These are phyloP conservation scores for Margaritifera margaritifera DNA, from an alignment of 2,888 invertebrate genomes.

Conservation along the genomic window DNA sequence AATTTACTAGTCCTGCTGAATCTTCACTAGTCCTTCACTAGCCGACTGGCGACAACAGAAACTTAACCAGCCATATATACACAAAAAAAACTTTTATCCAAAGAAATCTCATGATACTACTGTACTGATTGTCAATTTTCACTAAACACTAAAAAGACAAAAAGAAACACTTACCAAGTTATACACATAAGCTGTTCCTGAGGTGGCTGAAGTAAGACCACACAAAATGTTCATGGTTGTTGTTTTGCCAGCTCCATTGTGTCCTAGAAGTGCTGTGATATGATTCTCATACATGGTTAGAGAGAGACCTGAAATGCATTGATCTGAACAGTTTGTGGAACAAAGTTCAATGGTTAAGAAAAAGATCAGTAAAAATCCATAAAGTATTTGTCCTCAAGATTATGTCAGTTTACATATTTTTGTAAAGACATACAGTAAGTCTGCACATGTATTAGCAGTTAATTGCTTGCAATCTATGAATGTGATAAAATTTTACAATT, in stretches of 20 bases:
- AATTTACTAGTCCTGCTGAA: too few species aligned
- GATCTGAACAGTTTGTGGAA: neutral
- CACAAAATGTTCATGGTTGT: slow-evolving; percentile 89
- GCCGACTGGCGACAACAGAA: too few species aligned
- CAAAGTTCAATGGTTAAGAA: neutral
- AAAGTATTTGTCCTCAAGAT: neutral
- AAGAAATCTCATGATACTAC: too few species aligned
- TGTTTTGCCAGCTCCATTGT: slow-evolving; percentile 91
- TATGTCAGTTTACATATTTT: neutral
- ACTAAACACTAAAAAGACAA: neutral
- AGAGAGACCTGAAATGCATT: slow-evolving; percentile 77
- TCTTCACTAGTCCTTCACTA: too few species aligned
- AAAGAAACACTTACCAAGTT: slow-evolving; percentile 61
- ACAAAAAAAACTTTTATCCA: too few species aligned
- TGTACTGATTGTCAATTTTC: too few species aligned
- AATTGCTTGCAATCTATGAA: too few species aligned
- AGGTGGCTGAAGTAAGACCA: slow-evolving; percentile 75
- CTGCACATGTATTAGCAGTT: too few species aligned
- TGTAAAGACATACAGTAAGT: neutral
- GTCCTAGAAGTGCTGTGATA: slow-evolving; percentile 88
- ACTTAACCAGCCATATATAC: too few species aligned
- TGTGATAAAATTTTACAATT: too few species aligned
- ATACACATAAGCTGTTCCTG: slow-evolving; percentile 68
- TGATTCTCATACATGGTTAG: slow-evolving; percentile 88
- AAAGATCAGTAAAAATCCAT: neutral